Evolutionary conservation across 2,797 vertebrate species (phyloP), one percentile per base, ranked within the genome.

Genomic region (Oryzias dopingdopingensis): DNA sequence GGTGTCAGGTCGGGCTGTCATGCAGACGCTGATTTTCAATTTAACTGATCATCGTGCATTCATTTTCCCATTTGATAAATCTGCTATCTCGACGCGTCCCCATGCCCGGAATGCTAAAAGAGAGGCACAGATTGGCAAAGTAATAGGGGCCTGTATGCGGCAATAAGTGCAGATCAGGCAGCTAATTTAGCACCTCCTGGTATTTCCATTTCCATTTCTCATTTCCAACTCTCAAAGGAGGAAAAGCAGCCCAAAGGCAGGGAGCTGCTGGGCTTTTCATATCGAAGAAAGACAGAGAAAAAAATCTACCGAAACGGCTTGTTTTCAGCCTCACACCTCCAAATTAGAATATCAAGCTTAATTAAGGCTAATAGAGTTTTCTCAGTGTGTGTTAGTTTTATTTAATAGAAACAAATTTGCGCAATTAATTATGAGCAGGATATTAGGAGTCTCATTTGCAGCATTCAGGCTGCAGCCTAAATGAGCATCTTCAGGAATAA

Each of bases 21-120:
- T 95, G 95, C 96, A 95, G 95, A 96, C 95, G 96, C 97, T 98
- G 96, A 98, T 98, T 98, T 99, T 98, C 97, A 99, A 99, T 99
- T 99, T 96, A 99, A 99, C 96, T 98, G 97, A 99, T 99, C 97
- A 99, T 98, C 96, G 96, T 95, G 96, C 96, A 98, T 97, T 98
- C 96, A 98, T 99, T 99, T 98, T 95, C 95, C 95, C 95, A 95
- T 98, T 98, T 99, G 97, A 99, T 99, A 98, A 98, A 99, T 98
- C 95, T 96, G 94, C 95, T 95, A 96, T 97, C 95, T 96, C 93
- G 93, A 93, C 93, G 93, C 94, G 91, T 89, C 92, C 92, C 94
- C 96, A 96, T 96, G 96, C 94, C 94, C 92, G 89, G 96, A 97
- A 98, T 99, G 96, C 96, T 96, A 96, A 97, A 93, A 95, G 93